These are phyloP conservation scores for Cantharis nigra DNA, from an alignment of 2,888 invertebrate genomes.

Conservation along the genomic window DNA sequence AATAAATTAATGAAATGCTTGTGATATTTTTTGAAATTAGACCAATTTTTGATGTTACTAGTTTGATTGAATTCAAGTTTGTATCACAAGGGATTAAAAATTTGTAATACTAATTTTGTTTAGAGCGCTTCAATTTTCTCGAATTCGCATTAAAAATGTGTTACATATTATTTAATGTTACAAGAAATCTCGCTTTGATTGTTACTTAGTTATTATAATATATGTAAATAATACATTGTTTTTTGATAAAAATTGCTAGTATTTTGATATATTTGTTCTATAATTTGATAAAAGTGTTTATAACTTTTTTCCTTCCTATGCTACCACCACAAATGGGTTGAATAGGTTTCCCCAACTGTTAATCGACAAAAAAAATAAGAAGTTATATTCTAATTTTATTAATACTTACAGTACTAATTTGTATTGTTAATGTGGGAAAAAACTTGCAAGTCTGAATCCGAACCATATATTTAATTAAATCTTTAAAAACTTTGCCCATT, in stretches of 20 bases:
- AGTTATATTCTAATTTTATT: background rate
- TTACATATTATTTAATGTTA: background rate
- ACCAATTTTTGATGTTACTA: background rate
- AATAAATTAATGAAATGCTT: slow-evolving; percentile 40
- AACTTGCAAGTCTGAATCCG: background rate
- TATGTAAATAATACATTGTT: background rate
- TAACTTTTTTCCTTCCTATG: background rate
- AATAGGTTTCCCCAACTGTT: too few species aligned
- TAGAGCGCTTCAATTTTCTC: background rate
- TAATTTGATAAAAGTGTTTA: background rate
- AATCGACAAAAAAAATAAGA: background rate
- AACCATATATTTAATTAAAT: background rate
- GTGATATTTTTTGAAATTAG: background rate
- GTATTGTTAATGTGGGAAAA: background rate
- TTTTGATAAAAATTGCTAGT: background rate
- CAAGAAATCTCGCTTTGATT: background rate
- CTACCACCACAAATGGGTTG: too few species aligned
- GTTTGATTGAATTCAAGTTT: background rate
- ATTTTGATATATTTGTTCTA: background rate
- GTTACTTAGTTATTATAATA: background rate
- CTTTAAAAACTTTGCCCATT: background rate
- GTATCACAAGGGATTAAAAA: background rate
- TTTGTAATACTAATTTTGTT: background rate
- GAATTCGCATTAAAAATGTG: background rate
- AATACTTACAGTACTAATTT: background rate